Percentiles rank a stretch among this genome's conserved stretches.
phyloP scores from a whole-genome alignment of 2,797 vertebrate species.

The Sandelia bainsii region DNA sequence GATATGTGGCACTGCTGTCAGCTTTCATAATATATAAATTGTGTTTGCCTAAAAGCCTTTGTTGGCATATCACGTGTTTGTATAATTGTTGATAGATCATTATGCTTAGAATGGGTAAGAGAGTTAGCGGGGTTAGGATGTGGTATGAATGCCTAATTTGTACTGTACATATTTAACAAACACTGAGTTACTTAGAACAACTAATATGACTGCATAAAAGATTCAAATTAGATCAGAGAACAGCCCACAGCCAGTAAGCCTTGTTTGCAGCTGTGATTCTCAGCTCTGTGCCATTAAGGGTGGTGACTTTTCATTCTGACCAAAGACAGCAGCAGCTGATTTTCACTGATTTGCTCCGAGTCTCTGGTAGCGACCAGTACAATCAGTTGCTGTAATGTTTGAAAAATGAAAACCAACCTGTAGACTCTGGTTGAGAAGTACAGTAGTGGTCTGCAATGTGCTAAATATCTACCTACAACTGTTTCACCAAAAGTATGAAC shows the following conservation, averaged over 20 bases:
- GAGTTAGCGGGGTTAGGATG: slow-evolving; percentile 28
- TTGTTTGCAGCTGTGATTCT: slow-evolving; percentile 46
- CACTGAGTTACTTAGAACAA: slow-evolving; percentile 41
- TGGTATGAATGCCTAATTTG: slow-evolving; percentile 49
- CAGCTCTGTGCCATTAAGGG: slow-evolving; percentile 29
- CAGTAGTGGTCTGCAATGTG: not conserved
- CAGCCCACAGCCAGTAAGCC: slow-evolving; percentile 35
- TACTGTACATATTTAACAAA: slow-evolving; percentile 45
- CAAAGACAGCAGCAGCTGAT: slow-evolving; percentile 29
- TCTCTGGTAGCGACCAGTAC: slow-evolving; percentile 6
- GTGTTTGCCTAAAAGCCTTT: slow-evolving; percentile 68
- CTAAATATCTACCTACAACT: not conserved
- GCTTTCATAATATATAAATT: slow-evolving; percentile 41
- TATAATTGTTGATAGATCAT: slow-evolving; percentile 63
- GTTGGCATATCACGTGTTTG: slow-evolving; percentile 46
- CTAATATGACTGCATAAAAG: slow-evolving; percentile 59
- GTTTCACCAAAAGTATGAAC: not conserved
- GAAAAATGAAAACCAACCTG: slow-evolving; percentile 2
- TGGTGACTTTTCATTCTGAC: slow-evolving; percentile 13
- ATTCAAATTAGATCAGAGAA: slow-evolving; percentile 62
- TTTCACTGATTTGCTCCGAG: slow-evolving; percentile 25
- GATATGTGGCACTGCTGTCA: slow-evolving; percentile 52
- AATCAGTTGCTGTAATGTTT: not conserved
- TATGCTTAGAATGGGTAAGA: slow-evolving; percentile 26
- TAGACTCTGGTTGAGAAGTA: not conserved